Conservation (phyloP, 2,888 invertebrate genomes). For the Diaperis boleti region DNA sequence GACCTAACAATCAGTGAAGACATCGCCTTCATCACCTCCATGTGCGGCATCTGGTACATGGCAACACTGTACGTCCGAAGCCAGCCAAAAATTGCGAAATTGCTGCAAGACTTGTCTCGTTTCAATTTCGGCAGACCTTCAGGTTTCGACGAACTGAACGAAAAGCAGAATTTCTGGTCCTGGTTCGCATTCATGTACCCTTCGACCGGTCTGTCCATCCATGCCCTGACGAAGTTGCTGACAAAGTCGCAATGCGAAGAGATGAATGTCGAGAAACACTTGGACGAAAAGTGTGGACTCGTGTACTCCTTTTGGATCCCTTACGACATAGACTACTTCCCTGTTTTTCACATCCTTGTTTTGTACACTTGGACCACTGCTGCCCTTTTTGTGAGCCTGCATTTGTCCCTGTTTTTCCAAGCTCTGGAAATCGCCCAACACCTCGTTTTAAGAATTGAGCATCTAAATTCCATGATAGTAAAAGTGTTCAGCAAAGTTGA, state of each 20-base stretch:
- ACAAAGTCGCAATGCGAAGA: background rate
- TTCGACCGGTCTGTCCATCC: background rate
- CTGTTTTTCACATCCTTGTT: background rate
- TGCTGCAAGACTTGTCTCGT: conserved; percentile 1
- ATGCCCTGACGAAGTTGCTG: background rate
- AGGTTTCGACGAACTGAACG: background rate
- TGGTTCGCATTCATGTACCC: conserved; percentile 2
- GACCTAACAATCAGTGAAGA: background rate
- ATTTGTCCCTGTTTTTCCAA: background rate
- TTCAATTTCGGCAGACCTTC: conserved; percentile 8
- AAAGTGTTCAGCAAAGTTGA: background rate
- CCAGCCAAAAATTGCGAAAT: background rate
- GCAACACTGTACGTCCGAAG: background rate
- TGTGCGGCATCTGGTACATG: conserved; percentile 2
- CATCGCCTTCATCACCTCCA: background rate
- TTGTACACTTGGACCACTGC: background rate
- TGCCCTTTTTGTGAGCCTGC: background rate
- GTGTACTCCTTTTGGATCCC: conserved; percentile 11
- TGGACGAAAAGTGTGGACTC: background rate
- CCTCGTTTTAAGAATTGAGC: conserved; percentile 9
- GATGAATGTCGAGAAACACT: background rate
- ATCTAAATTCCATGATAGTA: conserved; percentile 2
- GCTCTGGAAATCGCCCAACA: conserved; percentile 4
- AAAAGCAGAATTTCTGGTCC: background rate
- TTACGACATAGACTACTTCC: conserved; percentile 8